Conservation (phyloP, 1,140 invertebrate genomes). For the Phenacoccus solenopsis region DNA sequence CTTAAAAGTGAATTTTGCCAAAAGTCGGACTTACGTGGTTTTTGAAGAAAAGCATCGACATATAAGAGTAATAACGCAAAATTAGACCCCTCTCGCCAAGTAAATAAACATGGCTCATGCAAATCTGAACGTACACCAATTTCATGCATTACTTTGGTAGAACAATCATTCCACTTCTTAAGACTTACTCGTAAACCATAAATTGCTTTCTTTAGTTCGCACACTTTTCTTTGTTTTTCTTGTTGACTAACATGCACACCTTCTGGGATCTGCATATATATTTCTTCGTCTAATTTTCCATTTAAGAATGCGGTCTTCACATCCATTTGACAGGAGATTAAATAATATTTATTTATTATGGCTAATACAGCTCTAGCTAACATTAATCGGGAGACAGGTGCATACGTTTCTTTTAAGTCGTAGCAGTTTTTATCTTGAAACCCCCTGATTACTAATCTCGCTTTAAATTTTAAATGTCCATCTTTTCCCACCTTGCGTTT, state of each 20-base stretch:
- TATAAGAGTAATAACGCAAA: not conserved
- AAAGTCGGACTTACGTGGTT: too few species aligned
- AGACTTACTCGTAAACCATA: slow-evolving; percentile 35
- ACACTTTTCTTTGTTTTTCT: slow-evolving; percentile 25
- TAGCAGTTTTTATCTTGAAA: slow-evolving; percentile 19
- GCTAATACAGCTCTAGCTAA: not conserved
- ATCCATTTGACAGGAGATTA: slow-evolving; percentile 16
- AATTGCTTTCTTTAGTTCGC: slow-evolving; percentile 26
- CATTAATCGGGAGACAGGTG: not conserved
- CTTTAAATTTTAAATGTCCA: slow-evolving; percentile 25
- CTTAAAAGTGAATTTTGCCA: too few species aligned
- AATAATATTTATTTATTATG: slow-evolving; percentile 23
- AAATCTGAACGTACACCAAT: slow-evolving; percentile 13
- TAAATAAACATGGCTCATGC: slow-evolving; percentile 7
- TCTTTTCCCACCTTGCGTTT: slow-evolving; percentile 4
- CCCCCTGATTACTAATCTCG: slow-evolving; percentile 27
- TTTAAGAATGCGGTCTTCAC: slow-evolving; percentile 19
- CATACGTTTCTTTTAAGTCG: not conserved
- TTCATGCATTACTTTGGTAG: slow-evolving; percentile 9
- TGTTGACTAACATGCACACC: slow-evolving; percentile 12
- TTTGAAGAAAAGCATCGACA: too few species aligned
- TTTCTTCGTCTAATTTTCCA: slow-evolving; percentile 6
- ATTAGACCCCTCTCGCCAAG: not conserved
- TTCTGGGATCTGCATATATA: slow-evolving; percentile 17
- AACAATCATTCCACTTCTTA: slow-evolving; percentile 27